Base-by-base conservation (phyloP, 2,113 vertebrate species). In the Chaetorhynchus papuensis region DNA sequence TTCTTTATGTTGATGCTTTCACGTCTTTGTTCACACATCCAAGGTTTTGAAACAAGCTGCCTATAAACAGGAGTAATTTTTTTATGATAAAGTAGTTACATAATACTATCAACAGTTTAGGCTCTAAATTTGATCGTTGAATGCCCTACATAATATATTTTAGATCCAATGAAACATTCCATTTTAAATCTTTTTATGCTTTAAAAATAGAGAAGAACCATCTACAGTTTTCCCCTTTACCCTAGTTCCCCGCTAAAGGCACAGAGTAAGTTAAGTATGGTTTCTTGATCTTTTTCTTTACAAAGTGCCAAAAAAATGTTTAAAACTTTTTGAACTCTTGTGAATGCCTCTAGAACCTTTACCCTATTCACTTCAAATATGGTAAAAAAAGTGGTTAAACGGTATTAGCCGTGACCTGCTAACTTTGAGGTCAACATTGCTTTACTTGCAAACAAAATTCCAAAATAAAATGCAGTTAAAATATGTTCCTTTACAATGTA, bases 281-380 rank as follows among this genome's bases (percentile, higher is more conserved):
- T 60, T 89, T 91, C 41, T 79, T 87, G 80, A 63, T 82, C 20
- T 63, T 91, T 87, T 68, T 80, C 31, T 42, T 42, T 83, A 53
- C 2, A 3, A 93, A 95, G 21, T 61, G 23, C 49, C 77, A 93
- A 65, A 64, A 66, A n/a, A 54, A 3, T 11, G 1, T 83, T 88
- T 83, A 27, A 91, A 91, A 79, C 20, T 42, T 87, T 82, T 72
- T 83, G n/a, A 87, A 75, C 23, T 71, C 35, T 45, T 57, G 6
- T 26, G 16, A 72, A 69, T 3, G 7, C 6, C 16, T 80, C 22
- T 33, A 61, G 35, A 64, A 26, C 9, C 6, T 45, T 88, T 72
- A 70, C 8, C 4, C 3, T 71, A 45, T 68, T 87, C n/a, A 60
- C 56, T 87, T 84, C 81, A 90, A 91, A 87, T 61, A 79, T 16